phyloP scores from a whole-genome alignment of 2,797 vertebrate species.

The Coreius guichenoti region DNA sequence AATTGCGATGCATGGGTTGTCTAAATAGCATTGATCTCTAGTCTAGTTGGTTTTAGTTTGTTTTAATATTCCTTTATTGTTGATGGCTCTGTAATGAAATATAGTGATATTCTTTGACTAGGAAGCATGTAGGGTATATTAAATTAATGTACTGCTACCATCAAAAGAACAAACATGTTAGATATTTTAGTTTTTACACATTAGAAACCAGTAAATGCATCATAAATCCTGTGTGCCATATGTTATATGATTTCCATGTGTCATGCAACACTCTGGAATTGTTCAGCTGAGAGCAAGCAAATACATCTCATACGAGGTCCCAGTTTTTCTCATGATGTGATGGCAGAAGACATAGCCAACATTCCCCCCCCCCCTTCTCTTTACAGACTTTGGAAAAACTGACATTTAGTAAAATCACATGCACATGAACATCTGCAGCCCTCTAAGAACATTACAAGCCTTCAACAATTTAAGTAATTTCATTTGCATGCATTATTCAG shows the following conservation, averaged over 20 bases:
- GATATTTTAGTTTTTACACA: background rate
- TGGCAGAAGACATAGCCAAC: constrained; percentile 32
- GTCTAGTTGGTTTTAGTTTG: constrained; percentile 6
- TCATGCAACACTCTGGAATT: constrained; percentile 12
- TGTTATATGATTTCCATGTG: background rate
- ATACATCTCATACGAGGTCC: background rate
- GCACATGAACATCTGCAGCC: constrained; percentile 25
- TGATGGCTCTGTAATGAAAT: background rate
- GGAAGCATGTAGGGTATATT: background rate
- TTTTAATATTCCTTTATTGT: background rate
- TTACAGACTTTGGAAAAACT: constrained; percentile 48
- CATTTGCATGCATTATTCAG: constrained; percentile 7
- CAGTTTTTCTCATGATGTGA: constrained; percentile 35
- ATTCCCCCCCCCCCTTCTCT: background rate
- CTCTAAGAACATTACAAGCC: constrained; percentile 20
- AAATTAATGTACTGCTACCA: background rate
- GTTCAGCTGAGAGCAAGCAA: background rate
- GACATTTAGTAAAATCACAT: constrained; percentile 46
- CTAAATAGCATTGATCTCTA: constrained; percentile 30
- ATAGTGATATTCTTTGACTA: background rate
- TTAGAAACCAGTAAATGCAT: background rate
- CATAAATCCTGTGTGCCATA: background rate
- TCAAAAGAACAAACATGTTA: background rate
- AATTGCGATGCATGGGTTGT: constrained; percentile 46
- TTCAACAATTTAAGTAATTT: constrained; percentile 19